These are phyloP conservation scores for Leucoma salicis DNA, from an alignment of 2,888 invertebrate genomes.

Conservation along the genomic window DNA sequence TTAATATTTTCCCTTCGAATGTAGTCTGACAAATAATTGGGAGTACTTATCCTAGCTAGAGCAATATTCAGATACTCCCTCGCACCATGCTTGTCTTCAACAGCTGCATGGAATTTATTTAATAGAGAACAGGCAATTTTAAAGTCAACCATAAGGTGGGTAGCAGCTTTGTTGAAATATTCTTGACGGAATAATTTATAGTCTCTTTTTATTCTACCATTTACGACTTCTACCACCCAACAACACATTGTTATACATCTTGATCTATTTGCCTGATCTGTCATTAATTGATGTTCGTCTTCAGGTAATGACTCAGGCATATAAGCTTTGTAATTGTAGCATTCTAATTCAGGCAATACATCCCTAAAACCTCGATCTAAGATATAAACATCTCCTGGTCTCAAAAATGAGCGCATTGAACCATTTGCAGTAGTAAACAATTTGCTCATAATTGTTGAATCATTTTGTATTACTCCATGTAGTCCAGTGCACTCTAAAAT, in stretches of 20 bases:
- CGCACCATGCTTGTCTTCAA: no score
- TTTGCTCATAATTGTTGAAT: background rate
- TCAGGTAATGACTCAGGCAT: background rate
- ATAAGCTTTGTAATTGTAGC: background rate
- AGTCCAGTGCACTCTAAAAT: conserved; percentile 9
- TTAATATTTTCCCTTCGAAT: no score
- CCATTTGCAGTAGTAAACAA: background rate
- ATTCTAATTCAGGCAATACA: background rate
- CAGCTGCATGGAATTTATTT: background rate
- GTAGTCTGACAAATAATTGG: no score
- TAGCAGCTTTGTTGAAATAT: conserved; percentile 14
- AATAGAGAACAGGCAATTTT: background rate
- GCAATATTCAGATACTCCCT: no score
- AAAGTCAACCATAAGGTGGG: background rate
- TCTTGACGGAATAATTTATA: conserved; percentile 18
- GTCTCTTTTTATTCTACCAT: conserved; percentile 16
- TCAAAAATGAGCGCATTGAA: background rate
- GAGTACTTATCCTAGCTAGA: no score
- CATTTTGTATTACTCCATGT: conserved; percentile 3
- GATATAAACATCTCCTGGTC: background rate
- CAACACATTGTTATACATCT: conserved; percentile 17
- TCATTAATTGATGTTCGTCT: background rate
- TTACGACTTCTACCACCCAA: conserved; percentile 20
- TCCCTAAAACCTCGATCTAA: conserved; percentile 1
- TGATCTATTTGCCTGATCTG: conserved; percentile 14